Evolutionary conservation across 2,888 invertebrate genomes (phyloP), one percentile per base, ranked within the genome.

Genomic region (Megaustenia siamemsis): DNA sequence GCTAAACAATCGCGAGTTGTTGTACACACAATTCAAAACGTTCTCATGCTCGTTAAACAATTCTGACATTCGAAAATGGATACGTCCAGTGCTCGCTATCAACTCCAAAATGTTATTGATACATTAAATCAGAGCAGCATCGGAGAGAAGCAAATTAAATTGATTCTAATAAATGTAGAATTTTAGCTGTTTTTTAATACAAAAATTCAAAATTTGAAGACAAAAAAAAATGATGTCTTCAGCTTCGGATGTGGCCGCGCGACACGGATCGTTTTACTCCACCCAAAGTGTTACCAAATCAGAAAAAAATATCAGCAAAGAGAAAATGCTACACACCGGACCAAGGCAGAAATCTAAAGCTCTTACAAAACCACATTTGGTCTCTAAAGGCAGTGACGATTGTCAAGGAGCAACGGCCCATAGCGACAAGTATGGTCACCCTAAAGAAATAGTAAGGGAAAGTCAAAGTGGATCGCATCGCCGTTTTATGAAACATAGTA

Each of bases 51-150:
- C 6, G 43, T 21, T 43, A n/a, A 6, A 38, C 63, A 56, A 76
- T 40, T 43, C 45, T 71, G 81, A 73, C 43, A 56, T 38, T n/a
- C 38, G 1, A 40, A 82, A n/a, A 73, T 82, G 82, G 38, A 82
- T 43, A 49, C 24, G 12, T n/a, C 8, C 21, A 28, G 38, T 69
- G 21, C 45, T 2, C 69, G 53, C 18, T 4, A 15, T 82, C 60
- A 43, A n/a, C 71, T 40, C 28, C 32, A 49, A 53, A 40, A 38
- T 32, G 71, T 28, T 45, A n/a, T n/a, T n/a, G n/a, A n/a, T n/a
- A n/a, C n/a, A n/a, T n/a, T n/a, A n/a, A n/a, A n/a, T n/a, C n/a
- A n/a, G n/a, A n/a, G n/a, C n/a, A n/a, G n/a, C n/a, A n/a, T n/a
- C n/a, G n/a, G n/a, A n/a, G n/a, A n/a, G n/a, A n/a, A n/a, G n/a